Conservation (phyloP, 1,140 invertebrate species). For the Campodea augens region DNA sequence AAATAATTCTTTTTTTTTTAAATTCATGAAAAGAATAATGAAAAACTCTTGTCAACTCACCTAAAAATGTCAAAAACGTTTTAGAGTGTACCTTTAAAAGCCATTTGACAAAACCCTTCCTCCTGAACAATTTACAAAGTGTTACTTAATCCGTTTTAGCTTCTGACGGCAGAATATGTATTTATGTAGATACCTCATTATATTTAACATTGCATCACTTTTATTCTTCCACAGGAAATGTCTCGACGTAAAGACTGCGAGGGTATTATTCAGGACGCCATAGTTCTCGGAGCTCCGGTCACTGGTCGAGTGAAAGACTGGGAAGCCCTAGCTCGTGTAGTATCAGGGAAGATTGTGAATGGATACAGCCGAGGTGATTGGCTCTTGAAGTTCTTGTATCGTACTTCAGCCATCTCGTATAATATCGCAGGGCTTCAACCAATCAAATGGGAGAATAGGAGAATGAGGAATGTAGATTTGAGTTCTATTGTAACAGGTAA, state of each 20-base stretch:
- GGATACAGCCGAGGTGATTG: slow-evolving; percentile 46
- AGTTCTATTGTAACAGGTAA: slow-evolving; percentile 32
- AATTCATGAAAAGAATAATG: too few species aligned
- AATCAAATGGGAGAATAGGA: slow-evolving; percentile 30
- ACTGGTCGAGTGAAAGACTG: slow-evolving; percentile 32
- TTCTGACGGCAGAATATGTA: too few species aligned
- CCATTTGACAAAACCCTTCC: too few species aligned
- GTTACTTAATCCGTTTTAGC: too few species aligned
- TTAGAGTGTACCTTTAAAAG: too few species aligned
- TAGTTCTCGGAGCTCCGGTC: slow-evolving; percentile 47
- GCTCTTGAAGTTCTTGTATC: slow-evolving; percentile 45
- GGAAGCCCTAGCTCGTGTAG: slow-evolving; percentile 32
- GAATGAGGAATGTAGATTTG: slow-evolving; percentile 41
- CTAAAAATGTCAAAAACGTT: too few species aligned
- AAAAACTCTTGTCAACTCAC: too few species aligned
- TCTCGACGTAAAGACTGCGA: slow-evolving; percentile 29
- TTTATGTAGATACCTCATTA: too few species aligned
- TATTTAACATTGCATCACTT: slow-evolving; percentile 5
- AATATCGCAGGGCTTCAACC: slow-evolving; percentile 39
- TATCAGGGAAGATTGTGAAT: slow-evolving; percentile 43
- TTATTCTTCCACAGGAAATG: slow-evolving; percentile 27
- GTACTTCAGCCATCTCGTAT: slow-evolving; percentile 36
- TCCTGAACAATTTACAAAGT: too few species aligned
- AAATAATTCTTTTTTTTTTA: too few species aligned
- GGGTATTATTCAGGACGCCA: slow-evolving; percentile 49